Percentiles rank a stretch among this genome's conserved stretches.
These are phyloP conservation scores for Siderastrea siderea DNA, from an alignment of 92 coral and sea anemone species.

Conservation along the genomic window DNA sequence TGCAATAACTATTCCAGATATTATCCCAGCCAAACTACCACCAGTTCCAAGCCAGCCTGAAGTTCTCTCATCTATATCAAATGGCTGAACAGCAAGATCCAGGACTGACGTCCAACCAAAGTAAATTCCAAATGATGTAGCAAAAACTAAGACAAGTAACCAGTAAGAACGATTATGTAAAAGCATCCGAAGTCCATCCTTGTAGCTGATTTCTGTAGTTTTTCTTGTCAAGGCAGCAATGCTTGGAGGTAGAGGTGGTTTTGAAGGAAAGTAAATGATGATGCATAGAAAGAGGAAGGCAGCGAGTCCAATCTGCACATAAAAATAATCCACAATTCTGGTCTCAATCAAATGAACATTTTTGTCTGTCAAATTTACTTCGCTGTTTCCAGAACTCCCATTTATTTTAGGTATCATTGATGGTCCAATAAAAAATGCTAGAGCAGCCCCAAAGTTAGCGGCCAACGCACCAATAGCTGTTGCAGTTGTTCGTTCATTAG, in stretches of 20 bases:
- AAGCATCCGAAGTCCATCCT: slow-evolving; percentile 31
- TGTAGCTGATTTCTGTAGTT: slow-evolving; percentile 12
- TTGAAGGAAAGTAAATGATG: slow-evolving; percentile 75
- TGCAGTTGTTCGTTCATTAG: slow-evolving; percentile 80
- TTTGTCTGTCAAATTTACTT: slow-evolving; percentile 18
- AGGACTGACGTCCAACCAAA: slow-evolving; percentile 83
- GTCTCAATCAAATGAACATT: background rate
- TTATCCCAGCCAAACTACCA: slow-evolving; percentile 71
- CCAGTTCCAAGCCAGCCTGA: slow-evolving; percentile 90
- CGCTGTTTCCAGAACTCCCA: background rate
- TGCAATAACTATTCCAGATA: slow-evolving; percentile 77
- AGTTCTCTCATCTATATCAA: slow-evolving; percentile 53
- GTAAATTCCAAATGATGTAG: slow-evolving; percentile 78
- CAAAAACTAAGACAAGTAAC: slow-evolving; percentile 71
- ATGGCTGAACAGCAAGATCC: slow-evolving; percentile 76
- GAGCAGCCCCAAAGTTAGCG: slow-evolving; percentile 64
- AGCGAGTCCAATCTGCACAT: slow-evolving; percentile 36
- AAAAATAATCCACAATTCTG: slow-evolving; percentile 45
- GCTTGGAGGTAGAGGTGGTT: slow-evolving; percentile 85
- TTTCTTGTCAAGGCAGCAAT: slow-evolving; percentile 56
- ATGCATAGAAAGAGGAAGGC: slow-evolving; percentile 49
- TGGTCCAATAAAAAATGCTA: slow-evolving; percentile 76
- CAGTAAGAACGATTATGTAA: slow-evolving; percentile 64
- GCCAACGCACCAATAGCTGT: slow-evolving; percentile 74
- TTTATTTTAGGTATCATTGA: slow-evolving; percentile 51